Evolutionary conservation across 2,888 invertebrate species (phyloP).

Genomic region (Leptura quadrifasciata): DNA sequence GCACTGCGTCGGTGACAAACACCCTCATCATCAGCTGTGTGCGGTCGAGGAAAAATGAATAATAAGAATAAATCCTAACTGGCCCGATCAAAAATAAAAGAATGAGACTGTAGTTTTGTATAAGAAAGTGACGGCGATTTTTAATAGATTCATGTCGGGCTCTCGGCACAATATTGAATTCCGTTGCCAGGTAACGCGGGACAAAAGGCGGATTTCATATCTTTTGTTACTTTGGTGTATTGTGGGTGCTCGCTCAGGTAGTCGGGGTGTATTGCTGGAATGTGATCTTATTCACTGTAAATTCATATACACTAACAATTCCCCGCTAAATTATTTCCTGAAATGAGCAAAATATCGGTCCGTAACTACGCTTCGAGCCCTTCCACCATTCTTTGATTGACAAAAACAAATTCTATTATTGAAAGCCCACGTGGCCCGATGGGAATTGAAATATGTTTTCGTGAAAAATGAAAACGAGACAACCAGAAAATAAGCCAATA

Average conservation of each 20-base stretch:
- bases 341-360: slow-evolving; percentile 21
- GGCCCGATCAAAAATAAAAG: slow-evolving; percentile 66
- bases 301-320: slow-evolving; percentile 44
- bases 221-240: slow-evolving; percentile 70
- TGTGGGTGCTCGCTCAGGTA: slow-evolving; percentile 72
- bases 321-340: slow-evolving; percentile 24
- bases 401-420: slow-evolving; percentile 31
- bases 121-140: slow-evolving; percentile 64
- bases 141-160: slow-evolving; percentile 68
- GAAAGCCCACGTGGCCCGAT: slow-evolving; percentile 29
- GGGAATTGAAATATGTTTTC: slow-evolving; percentile 6
- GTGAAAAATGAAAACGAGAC: neutral
- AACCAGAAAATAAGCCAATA: too few relatives aligned
- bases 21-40: slow-evolving; percentile 51
- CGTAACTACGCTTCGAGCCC: neutral
- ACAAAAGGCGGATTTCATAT: slow-evolving; percentile 71
- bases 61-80: slow-evolving; percentile 64
- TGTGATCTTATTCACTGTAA: slow-evolving; percentile 57
- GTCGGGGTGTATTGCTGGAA: slow-evolving; percentile 62
- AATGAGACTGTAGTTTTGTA: slow-evolving; percentile 62
- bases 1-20: slow-evolving; percentile 48
- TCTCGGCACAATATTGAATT: slow-evolving; percentile 68
- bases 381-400: slow-evolving; percentile 8
- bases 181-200: slow-evolving; percentile 70
- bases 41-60: slow-evolving; percentile 54